Evolutionary conservation across 2,888 invertebrate genomes (phyloP).

Genomic region (Drosophila vallismaia): DNA sequence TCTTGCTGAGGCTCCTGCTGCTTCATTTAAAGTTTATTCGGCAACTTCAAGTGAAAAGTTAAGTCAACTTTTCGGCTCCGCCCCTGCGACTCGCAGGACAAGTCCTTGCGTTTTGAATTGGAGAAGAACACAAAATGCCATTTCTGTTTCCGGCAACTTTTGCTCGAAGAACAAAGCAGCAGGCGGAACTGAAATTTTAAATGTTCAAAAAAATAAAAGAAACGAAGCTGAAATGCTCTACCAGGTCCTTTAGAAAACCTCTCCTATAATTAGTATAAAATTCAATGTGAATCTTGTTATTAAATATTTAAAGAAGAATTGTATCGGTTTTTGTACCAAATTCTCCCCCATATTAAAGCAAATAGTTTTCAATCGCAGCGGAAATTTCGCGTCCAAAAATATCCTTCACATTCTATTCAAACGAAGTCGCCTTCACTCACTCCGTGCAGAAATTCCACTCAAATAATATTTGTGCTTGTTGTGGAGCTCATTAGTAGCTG

Average conservation of each 20-base stretch:
- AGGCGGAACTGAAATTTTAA: slow-evolving; percentile 49
- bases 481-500: slow-evolving; percentile 75
- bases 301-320: background rate
- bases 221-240: slow-evolving; percentile 16
- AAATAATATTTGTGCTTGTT: slow-evolving; percentile 74
- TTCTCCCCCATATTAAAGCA: background rate
- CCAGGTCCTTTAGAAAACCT: background rate
- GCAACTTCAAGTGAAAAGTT: slow-evolving; percentile 77
- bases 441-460: slow-evolving; percentile 69
- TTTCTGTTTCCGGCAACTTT: slow-evolving; percentile 77
- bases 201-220: background rate
- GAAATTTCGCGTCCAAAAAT: background rate
- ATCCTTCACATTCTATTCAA: slow-evolving; percentile 7
- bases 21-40: slow-evolving; percentile 72
- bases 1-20: slow-evolving; percentile 13
- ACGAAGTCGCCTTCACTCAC: slow-evolving; percentile 16
- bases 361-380: slow-evolving; percentile 16
- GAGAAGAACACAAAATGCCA: slow-evolving; percentile 71
- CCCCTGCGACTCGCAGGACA: slow-evolving; percentile 10
- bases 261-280: background rate
- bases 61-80: slow-evolving; percentile 63
- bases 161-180: slow-evolving; percentile 44
- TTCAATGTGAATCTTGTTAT: background rate
- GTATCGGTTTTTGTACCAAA: background rate
- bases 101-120: slow-evolving; percentile 8